Conservation (phyloP, 1,140 invertebrate genomes). For the Drosophila ohnishii region DNA sequence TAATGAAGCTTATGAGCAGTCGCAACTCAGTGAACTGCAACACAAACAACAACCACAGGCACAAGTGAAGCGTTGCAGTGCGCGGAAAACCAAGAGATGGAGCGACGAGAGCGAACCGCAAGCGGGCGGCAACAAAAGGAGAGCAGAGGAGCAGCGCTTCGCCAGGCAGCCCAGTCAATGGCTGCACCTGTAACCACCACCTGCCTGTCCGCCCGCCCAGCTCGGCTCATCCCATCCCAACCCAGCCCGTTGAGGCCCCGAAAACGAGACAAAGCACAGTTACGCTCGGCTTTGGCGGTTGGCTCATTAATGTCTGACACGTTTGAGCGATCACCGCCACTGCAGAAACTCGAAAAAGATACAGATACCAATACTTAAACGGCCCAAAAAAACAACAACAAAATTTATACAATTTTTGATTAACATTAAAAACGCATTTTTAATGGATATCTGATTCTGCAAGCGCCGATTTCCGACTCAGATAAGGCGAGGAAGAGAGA, state of each 20-base stretch:
- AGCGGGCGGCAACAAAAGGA: conserved; percentile 59
- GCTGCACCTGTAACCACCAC: conserved; percentile 72
- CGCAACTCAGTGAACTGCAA: conserved; percentile 75
- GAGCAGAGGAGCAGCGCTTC: conserved; percentile 33
- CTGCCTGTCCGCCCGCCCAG: conserved; percentile 46
- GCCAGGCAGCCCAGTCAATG: conserved; percentile 54
- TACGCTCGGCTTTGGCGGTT: conserved; percentile 52
- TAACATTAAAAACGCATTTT: conserved; percentile 74
- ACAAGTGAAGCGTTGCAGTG: conserved; percentile 74
- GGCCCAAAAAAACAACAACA: conserved; percentile 23
- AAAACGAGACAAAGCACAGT: conserved; percentile 57
- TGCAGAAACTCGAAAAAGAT: conserved; percentile 37
- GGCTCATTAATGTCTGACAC: conserved; percentile 65
- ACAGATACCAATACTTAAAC: conserved; percentile 34
- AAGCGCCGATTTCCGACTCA: conserved; percentile 43
- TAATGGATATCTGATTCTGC: conserved; percentile 44
- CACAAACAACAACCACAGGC: conserved; percentile 61
- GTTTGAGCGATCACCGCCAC: conserved; percentile 69
- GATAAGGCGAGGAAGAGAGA: conserved; percentile 4
- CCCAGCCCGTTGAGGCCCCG: neutral
- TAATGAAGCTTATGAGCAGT: conserved; percentile 81
- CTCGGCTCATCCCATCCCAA: neutral
- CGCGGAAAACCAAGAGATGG: conserved; percentile 27
- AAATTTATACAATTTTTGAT: conserved; percentile 48
- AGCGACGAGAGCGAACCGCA: conserved; percentile 45